phyloP scores from a whole-genome alignment of 2,113 vertebrate genomes.

The Candoia aspera region DNA sequence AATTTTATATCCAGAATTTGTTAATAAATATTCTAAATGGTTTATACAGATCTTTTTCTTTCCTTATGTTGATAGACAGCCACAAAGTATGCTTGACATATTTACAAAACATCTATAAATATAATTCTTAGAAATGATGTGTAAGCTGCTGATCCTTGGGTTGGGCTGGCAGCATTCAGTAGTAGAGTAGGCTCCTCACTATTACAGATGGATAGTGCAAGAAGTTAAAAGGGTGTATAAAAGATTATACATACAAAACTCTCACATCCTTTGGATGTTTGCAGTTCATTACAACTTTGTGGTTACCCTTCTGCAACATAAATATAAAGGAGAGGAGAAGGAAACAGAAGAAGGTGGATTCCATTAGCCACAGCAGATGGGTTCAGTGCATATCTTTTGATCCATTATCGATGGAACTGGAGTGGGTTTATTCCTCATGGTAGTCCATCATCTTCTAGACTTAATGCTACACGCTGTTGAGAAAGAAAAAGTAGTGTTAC shows the following conservation, averaged over 20 bases:
- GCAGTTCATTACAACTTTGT: constrained; percentile 84
- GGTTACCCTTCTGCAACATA: constrained; percentile 84
- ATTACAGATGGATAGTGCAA: constrained; percentile 79
- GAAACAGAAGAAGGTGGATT: constrained; percentile 43
- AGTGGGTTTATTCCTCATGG: constrained; percentile 81
- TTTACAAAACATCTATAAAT: constrained; percentile 82
- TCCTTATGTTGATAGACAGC: constrained; percentile 81
- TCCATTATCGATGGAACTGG: constrained; percentile 40
- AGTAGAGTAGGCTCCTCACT: constrained; percentile 72
- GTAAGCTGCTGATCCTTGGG: constrained; percentile 69
- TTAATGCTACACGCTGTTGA: constrained; percentile 93
- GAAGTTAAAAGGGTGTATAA: constrained; percentile 85
- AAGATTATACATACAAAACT: constrained; percentile 87
- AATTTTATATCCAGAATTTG: constrained; percentile 74
- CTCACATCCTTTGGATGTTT: constrained; percentile 88
- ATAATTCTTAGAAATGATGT: constrained; percentile 74
- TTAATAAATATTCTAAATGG: constrained; percentile 85
- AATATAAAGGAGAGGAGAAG: constrained; percentile 61
- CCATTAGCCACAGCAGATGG: constrained; percentile 49
- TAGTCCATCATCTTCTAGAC: constrained; percentile 94
- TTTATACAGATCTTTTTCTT: constrained; percentile 67
- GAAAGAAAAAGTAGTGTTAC: constrained; percentile 42
- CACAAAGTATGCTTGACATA: constrained; percentile 81
- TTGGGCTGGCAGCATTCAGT: constrained; percentile 75
- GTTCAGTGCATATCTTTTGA: constrained; percentile 58